A percentile compares a stretch with the other conserved stretches of the same genome.
phyloP scores from a whole-genome alignment of 2,888 invertebrate species.

The Gonocerus acuteangulatus region DNA sequence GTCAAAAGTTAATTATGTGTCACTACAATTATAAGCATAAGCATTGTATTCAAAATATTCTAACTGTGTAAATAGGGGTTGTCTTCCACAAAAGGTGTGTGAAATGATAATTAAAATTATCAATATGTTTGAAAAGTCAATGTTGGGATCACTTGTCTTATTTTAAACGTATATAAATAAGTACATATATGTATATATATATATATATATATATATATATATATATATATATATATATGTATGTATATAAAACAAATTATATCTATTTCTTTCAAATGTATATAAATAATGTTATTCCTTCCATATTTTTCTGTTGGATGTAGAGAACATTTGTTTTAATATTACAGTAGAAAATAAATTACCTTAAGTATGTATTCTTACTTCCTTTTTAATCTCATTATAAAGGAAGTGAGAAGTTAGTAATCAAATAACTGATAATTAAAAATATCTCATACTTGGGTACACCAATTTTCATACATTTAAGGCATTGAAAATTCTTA shows the following conservation, averaged over 20 bases:
- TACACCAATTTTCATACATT: conserved; percentile 17
- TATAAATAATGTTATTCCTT: neutral
- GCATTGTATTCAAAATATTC: conserved; percentile 10
- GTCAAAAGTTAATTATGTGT: too few relatives aligned
- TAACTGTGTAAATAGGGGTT: conserved; percentile 37
- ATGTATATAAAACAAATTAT: neutral
- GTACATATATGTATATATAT: too few relatives aligned
- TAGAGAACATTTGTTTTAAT: too few relatives aligned
- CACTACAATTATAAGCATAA: neutral
- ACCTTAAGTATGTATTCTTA: too few relatives aligned
- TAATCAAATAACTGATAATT: neutral
- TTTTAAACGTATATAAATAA: too few relatives aligned
- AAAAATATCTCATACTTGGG: conserved; percentile 4
- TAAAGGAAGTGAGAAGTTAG: too few relatives aligned
- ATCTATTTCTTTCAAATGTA: too few relatives aligned
- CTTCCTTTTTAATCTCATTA: too few relatives aligned
- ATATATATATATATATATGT: too few relatives aligned
- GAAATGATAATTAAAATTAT: conserved; percentile 15
- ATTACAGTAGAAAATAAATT: too few relatives aligned
- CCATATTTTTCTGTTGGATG: neutral
- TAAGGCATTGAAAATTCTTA: too few relatives aligned
- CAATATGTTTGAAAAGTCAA: conserved; percentile 7
- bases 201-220: too few relatives aligned
- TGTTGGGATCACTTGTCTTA: conserved; percentile 17
- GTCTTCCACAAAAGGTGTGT: conserved; percentile 37